Evolutionary conservation across 1,140 invertebrate species (phyloP).

Genomic region (Micrasema minimum): DNA sequence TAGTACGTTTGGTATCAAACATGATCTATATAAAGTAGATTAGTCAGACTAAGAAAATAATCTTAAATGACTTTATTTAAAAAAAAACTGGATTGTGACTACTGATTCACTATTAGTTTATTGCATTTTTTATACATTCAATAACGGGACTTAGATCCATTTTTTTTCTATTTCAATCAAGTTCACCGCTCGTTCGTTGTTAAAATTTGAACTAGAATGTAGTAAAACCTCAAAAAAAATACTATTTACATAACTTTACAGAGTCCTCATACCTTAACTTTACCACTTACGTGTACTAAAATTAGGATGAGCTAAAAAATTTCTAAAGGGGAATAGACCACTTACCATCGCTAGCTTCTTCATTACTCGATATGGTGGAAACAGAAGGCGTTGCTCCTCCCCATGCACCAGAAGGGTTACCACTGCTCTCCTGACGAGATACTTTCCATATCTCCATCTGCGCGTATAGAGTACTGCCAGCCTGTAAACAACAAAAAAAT

Average conservation of each 20-base stretch:
- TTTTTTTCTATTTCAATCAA: no score
- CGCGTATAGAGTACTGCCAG: slow-evolving; percentile 85
- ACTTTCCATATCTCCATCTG: slow-evolving; percentile 94
- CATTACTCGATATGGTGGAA: slow-evolving; percentile 57
- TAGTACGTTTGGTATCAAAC: no score
- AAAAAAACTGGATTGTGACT: not conserved
- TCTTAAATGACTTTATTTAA: not conserved
- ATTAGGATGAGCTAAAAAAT: no score
- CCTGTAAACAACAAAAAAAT: slow-evolving; percentile 63
- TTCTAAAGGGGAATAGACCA: not conserved
- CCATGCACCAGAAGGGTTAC: slow-evolving; percentile 43
- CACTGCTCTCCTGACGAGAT: slow-evolving; percentile 67
- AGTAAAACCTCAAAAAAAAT: no score
- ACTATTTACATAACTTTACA: no score
- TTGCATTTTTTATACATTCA: no score
- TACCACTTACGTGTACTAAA: no score
- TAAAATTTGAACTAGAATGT: no score
- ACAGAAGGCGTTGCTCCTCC: slow-evolving; percentile 56
- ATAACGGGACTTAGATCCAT: no score
- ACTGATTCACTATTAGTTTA: not conserved
- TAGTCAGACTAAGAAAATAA: not conserved
- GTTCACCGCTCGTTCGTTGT: no score
- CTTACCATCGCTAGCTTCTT: slow-evolving; percentile 64
- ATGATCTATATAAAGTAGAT: no score
- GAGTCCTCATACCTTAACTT: no score